Evolutionary conservation across 2,797 vertebrate genomes (phyloP).

Genomic region (Limosa lapponica): DNA sequence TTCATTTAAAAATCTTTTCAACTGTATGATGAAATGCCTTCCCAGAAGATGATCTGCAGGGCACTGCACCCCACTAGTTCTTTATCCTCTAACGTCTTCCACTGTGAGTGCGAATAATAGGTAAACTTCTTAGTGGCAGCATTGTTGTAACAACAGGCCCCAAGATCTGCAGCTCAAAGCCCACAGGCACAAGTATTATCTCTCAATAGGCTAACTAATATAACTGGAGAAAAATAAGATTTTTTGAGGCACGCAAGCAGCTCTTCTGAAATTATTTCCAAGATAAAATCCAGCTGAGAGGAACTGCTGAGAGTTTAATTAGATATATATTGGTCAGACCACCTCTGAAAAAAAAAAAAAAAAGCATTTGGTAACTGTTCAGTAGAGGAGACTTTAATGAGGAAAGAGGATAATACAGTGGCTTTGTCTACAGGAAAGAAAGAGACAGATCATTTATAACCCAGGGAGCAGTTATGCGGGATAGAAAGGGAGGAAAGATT

Average conservation of each 20-base stretch:
- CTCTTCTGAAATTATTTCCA: neutral
- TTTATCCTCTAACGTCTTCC: neutral
- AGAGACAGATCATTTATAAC: neutral
- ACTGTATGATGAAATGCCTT: neutral
- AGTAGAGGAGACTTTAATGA: neutral
- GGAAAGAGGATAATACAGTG: neutral
- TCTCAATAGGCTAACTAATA: neutral
- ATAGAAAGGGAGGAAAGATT: neutral
- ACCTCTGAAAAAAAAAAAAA: neutral
- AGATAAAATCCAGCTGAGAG: neutral
- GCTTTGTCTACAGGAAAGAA: neutral
- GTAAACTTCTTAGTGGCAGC: neutral
- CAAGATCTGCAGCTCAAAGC: neutral
- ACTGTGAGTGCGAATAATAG: neutral
- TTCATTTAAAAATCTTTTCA: neutral
- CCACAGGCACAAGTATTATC: neutral
- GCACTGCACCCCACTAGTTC: neutral
- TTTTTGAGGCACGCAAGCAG: neutral
- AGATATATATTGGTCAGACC: neutral
- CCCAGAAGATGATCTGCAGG: neutral
- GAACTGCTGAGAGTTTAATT: slow-evolving; percentile 23
- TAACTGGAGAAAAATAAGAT: neutral
- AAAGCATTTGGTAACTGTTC: neutral
- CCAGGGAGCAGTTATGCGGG: neutral
- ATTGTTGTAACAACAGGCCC: neutral